Percentiles rank a stretch among this genome's conserved stretches.
phyloP scores from a whole-genome alignment of 2,888 invertebrate species.

The Hirudinaria manillensis region DNA sequence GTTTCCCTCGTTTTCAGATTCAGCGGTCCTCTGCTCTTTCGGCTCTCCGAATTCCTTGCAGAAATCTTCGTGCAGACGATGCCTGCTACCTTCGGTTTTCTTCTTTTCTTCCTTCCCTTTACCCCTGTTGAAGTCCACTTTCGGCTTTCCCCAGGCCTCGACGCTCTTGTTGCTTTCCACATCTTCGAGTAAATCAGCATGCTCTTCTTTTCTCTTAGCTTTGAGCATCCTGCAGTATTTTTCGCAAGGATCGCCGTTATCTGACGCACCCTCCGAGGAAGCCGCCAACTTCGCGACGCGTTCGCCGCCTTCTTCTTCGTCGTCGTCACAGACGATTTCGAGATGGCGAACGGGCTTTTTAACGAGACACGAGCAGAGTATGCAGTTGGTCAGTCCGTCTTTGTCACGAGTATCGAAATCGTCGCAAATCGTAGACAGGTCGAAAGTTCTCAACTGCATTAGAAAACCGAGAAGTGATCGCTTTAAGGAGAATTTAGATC shows the following conservation, averaged over 20 bases:
- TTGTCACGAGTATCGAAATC: not conserved
- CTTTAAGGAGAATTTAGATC: not conserved
- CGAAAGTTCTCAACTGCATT: not conserved
- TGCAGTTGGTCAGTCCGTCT: slow-evolving; percentile 2
- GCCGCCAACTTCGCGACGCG: not conserved
- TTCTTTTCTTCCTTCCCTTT: not conserved
- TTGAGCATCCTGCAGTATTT: not conserved
- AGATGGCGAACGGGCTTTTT: slow-evolving; percentile 1
- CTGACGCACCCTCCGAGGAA: not conserved
- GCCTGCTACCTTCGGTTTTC: not conserved
- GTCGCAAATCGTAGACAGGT: not conserved
- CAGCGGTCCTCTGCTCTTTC: too few relatives aligned
- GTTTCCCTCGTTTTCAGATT: too few relatives aligned
- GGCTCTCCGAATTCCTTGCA: not conserved
- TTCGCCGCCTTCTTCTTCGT: not conserved
- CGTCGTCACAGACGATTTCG: not conserved
- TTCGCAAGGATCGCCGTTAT: not conserved
- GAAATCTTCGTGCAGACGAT: not conserved
- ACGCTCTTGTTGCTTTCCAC: too few relatives aligned
- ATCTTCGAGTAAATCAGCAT: too few relatives aligned
- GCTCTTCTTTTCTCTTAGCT: not conserved
- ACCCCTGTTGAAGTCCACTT: not conserved
- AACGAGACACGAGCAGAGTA: slow-evolving; percentile 6
- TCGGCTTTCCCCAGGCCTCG: not conserved
- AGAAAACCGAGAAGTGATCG: not conserved